Conservation (phyloP, 2,113 vertebrate genomes). For the Amphilophus citrinellus region DNA sequence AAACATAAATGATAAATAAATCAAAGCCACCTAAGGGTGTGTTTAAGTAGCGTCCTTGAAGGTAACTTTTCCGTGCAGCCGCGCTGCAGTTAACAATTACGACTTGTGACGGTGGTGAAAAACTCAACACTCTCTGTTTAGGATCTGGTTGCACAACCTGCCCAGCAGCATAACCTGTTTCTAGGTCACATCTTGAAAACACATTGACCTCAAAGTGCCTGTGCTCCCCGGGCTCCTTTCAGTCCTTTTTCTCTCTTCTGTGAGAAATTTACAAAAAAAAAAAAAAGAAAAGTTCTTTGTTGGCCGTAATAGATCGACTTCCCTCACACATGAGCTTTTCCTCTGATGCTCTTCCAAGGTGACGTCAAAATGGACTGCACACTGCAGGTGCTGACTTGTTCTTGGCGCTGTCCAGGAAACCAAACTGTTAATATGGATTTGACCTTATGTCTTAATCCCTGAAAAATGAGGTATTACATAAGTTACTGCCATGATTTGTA, state of each 20-base stretch:
- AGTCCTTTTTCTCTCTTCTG: background rate
- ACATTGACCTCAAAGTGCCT: constrained; percentile 57
- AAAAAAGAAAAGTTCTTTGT: background rate
- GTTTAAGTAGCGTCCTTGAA: background rate
- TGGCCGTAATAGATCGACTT: background rate
- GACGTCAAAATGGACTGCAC: background rate
- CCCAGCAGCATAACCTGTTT: constrained; percentile 48
- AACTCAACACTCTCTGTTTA: constrained; percentile 1
- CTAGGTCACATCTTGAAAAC: constrained; percentile 72
- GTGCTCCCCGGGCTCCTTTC: constrained; percentile 1
- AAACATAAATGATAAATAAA: background rate
- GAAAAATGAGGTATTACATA: constrained; percentile 10
- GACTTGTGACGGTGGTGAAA: background rate
- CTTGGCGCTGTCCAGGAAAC: constrained; percentile 7
- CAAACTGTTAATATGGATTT: constrained; percentile 2
- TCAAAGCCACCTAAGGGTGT: background rate
- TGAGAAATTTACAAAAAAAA: background rate
- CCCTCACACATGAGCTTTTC: background rate
- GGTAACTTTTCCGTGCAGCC: background rate
- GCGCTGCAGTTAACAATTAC: constrained; percentile 13
- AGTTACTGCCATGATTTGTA: background rate
- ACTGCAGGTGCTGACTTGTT: background rate
- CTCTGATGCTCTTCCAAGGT: background rate
- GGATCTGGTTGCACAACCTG: constrained; percentile 53
- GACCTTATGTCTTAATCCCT: background rate